Conservation (phyloP, 2,888 invertebrate species). For the Lydus trimaculatus region DNA sequence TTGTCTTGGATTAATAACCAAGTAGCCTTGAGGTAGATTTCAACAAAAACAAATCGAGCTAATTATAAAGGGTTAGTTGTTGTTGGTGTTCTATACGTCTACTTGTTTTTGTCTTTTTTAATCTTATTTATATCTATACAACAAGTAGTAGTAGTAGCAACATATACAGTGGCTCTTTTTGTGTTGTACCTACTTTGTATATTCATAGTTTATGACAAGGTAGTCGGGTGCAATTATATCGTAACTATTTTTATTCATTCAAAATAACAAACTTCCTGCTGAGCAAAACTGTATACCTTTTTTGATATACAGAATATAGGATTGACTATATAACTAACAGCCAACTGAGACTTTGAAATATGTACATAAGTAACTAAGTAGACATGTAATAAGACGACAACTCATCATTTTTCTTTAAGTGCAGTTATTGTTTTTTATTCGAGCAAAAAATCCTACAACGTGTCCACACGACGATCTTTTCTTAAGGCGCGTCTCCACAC, state of each 20-base stretch:
- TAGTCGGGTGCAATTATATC: conserved; percentile 32
- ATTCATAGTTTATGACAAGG: conserved; percentile 23
- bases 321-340: conserved; percentile 34
- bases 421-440: conserved; percentile 12
- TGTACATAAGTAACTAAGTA: conserved; percentile 34
- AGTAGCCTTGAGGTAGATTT: conserved; percentile 5
- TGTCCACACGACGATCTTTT: conserved; percentile 1
- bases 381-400: conserved; percentile 32
- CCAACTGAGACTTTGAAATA: conserved; percentile 31
- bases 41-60: conserved; percentile 12
- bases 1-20: conserved; percentile 10
- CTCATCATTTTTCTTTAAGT: conserved; percentile 16
- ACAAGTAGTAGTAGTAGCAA: not conserved
- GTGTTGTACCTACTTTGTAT: not conserved
- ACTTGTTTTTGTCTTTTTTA: not conserved
- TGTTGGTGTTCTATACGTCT: not conserved
- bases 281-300: conserved; percentile 38
- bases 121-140: not conserved
- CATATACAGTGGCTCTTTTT: conserved; percentile 7
- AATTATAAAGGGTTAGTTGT: conserved; percentile 15
- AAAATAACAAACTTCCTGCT: conserved; percentile 38
- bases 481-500: no score
- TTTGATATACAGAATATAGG: conserved; percentile 33
- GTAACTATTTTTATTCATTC: conserved; percentile 33
- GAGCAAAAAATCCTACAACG: not conserved